A percentile compares a stretch with the other conserved stretches of the same genome.
phyloP scores from a whole-genome alignment of 2,888 invertebrate species.

The Phania funesta region DNA sequence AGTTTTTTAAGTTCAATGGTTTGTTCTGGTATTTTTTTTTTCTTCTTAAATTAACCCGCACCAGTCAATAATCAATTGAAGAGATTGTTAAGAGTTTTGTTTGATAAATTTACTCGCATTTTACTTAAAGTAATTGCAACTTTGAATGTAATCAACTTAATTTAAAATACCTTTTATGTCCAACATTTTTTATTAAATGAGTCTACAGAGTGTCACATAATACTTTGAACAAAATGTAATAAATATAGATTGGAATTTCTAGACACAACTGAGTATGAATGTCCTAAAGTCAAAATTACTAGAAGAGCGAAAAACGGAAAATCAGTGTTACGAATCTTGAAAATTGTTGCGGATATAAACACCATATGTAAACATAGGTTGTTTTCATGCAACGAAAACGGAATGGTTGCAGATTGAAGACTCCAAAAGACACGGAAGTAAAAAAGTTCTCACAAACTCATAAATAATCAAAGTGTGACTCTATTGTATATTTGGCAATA shows the following conservation, averaged over 20 bases:
- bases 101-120: constrained; percentile 26
- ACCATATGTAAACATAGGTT: too few relatives aligned
- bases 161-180: constrained; percentile 57
- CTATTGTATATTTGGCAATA: too few relatives aligned
- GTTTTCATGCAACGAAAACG: too few relatives aligned
- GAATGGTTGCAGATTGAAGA: too few relatives aligned
- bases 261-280: too few relatives aligned
- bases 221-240: not conserved
- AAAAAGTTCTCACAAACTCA: too few relatives aligned
- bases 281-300: too few relatives aligned
- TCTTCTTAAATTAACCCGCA: constrained; percentile 27
- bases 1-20: not conserved
- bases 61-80: constrained; percentile 27
- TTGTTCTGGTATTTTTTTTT: not conserved
- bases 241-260: not conserved
- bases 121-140: constrained; percentile 57
- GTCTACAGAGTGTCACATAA: not conserved
- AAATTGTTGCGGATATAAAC: too few relatives aligned
- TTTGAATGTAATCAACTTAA: constrained; percentile 60
- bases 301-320: too few relatives aligned
- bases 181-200: constrained; percentile 20
- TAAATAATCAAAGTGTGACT: too few relatives aligned
- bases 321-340: too few relatives aligned
- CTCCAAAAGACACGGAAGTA: too few relatives aligned
- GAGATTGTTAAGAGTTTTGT: not conserved